A percentile compares a stretch with the other conserved stretches of the same genome.
phyloP scores from a whole-genome alignment of 2,797 vertebrate genomes.

The Echeneis naucrates region DNA sequence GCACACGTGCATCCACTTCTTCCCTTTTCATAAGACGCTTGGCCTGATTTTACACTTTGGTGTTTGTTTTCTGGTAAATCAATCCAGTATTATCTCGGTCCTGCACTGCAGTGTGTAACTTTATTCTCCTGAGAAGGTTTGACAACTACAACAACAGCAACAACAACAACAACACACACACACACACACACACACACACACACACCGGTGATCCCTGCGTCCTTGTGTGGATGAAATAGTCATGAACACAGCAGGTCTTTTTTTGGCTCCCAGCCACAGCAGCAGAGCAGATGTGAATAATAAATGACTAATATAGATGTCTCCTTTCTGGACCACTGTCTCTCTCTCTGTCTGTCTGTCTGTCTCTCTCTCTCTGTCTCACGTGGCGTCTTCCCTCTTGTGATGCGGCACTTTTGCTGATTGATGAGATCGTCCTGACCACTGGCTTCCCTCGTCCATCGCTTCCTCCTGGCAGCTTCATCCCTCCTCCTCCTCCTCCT shows the following conservation, averaged over 20 bases:
- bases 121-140: too few species aligned
- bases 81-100: too few species aligned
- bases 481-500: constrained; percentile 16
- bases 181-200: too few species aligned
- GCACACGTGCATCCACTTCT: too few species aligned
- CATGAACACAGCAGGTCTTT: constrained; percentile 61
- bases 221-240: constrained; percentile 58
- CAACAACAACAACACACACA: constrained; percentile 8
- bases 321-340: constrained; percentile 11
- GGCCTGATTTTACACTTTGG: too few species aligned
- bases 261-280: constrained; percentile 59
- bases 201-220: constrained; percentile 10
- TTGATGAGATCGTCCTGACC: constrained; percentile 53
- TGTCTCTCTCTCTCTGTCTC: constrained; percentile 18
- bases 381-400: constrained; percentile 34
- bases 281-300: constrained; percentile 64
- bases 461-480: too few species aligned
- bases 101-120: too few species aligned
- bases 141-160: too few species aligned
- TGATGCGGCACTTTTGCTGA: constrained; percentile 67
- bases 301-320: constrained; percentile 47
- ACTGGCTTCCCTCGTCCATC: constrained; percentile 19
- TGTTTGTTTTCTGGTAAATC: too few species aligned
- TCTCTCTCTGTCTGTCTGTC: constrained; percentile 5
- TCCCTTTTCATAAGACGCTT: too few species aligned